phyloP scores from a whole-genome alignment of 2,113 vertebrate genomes.

The Felis chaus region DNA sequence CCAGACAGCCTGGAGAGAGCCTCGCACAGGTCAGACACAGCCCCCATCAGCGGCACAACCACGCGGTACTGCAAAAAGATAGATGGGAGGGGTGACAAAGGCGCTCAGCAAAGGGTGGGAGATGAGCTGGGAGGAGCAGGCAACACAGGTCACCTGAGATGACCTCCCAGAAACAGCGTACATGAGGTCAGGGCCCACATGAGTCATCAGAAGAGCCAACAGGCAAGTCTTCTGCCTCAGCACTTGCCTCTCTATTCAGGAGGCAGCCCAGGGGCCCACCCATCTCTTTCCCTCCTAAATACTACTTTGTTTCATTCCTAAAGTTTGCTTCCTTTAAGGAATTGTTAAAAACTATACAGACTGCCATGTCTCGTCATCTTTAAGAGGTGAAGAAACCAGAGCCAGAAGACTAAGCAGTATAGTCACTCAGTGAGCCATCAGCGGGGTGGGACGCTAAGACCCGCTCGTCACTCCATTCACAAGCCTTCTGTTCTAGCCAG shows the following conservation, averaged over 20 bases:
- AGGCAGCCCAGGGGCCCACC: background rate
- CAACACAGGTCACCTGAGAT: no score
- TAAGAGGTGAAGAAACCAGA: background rate
- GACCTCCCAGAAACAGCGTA: background rate
- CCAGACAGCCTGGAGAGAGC: conserved; percentile 92
- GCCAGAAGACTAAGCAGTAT: background rate
- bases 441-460: background rate
- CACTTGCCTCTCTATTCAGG: background rate
- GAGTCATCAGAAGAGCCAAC: background rate
- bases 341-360: background rate
- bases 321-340: conserved; percentile 1
- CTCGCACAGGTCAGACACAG: conserved; percentile 92
- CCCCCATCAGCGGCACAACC: conserved; percentile 94
- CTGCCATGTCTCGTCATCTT: background rate
- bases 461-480: background rate
- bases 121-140: background rate
- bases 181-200: background rate
- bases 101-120: background rate
- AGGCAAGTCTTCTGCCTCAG: background rate
- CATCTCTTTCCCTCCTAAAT: background rate
- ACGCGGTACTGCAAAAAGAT: conserved; percentile 89
- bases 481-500: background rate
- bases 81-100: background rate
- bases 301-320: background rate
- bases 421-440: background rate